phyloP scores from a whole-genome alignment of 1,140 invertebrate species.

The Gonioctena quinquepunctata region DNA sequence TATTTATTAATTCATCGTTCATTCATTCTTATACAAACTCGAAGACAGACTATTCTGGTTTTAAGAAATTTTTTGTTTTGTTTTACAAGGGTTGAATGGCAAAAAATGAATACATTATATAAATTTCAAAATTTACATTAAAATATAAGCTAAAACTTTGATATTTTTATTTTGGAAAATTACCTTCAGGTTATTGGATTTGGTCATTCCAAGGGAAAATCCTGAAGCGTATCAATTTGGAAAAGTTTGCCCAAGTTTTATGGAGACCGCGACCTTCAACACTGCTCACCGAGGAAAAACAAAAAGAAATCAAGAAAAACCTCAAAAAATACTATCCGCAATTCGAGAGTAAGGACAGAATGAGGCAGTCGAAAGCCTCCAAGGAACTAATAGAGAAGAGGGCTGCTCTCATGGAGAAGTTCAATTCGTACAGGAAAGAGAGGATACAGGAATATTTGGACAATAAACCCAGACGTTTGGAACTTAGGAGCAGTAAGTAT shows the following conservation, averaged over 20 bases:
- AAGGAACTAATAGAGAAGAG: conserved; percentile 97
- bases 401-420: conserved; percentile 84
- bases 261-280: conserved; percentile 95
- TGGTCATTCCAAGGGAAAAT: conserved; percentile 90
- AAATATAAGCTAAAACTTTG: background rate
- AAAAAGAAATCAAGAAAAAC: conserved; percentile 96
- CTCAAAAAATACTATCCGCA: conserved; percentile 95
- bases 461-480: conserved; percentile 78
- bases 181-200: conserved; percentile 82
- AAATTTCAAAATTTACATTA: background rate
- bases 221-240: conserved; percentile 80
- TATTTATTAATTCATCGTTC: too few relatives aligned
- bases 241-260: conserved; percentile 91
- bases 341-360: conserved; percentile 95
- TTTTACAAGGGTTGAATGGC: too few relatives aligned
- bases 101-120: too few relatives aligned
- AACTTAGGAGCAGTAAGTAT: conserved; percentile 83
- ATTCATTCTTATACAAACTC: too few relatives aligned
- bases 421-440: conserved; percentile 78
- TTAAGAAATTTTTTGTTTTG: too few relatives aligned
- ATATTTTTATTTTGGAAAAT: background rate
- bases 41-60: too few relatives aligned
- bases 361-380: conserved; percentile 89
- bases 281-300: conserved; percentile 77
- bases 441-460: conserved; percentile 75